Evolutionary conservation across 1,140 invertebrate species (phyloP).

Genomic region (Rhopalosiphum padi): DNA sequence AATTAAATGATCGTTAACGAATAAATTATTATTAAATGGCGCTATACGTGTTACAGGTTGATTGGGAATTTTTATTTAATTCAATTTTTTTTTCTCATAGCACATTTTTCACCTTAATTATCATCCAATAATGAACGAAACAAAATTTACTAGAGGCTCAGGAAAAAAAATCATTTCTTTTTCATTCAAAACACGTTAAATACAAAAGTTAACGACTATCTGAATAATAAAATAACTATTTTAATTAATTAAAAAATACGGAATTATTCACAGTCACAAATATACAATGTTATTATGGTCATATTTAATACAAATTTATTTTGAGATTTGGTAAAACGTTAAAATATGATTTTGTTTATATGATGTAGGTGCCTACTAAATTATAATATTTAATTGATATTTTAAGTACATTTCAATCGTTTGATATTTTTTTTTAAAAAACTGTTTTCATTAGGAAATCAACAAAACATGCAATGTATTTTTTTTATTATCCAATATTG

Average conservation of each 20-base stretch:
- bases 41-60: background rate
- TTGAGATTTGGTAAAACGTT: background rate
- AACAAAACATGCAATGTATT: background rate
- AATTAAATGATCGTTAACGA: background rate
- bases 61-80: background rate
- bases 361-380: background rate
- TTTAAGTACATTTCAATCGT: background rate
- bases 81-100: background rate
- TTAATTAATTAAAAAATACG: background rate
- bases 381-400: background rate
- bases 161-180: background rate
- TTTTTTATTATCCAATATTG: background rate
- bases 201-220: background rate
- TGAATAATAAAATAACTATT: background rate
- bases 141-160: background rate
- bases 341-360: background rate
- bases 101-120: background rate
- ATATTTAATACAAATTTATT: background rate
- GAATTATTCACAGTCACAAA: background rate
- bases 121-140: background rate
- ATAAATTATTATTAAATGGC: conserved; percentile 14
- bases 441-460: background rate
- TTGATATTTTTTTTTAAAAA: background rate
- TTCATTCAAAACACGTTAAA: background rate
- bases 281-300: background rate